Evolutionary conservation across 1,140 invertebrate genomes (phyloP), one percentile per base, ranked within the genome.

Genomic region (Heliconius himera): DNA sequence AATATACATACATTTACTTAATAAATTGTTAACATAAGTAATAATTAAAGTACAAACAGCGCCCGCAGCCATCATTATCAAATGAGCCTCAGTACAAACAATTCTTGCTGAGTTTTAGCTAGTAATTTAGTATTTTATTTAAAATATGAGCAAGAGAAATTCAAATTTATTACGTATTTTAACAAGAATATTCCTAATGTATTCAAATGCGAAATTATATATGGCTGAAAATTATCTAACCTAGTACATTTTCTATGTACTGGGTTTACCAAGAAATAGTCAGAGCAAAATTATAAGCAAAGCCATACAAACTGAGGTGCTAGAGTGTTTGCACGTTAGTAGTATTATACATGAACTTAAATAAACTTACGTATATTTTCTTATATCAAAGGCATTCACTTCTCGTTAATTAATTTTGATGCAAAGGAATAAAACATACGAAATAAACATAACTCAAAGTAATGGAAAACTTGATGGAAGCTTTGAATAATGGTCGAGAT

Each of bases 381-480:
- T 60, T 60, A n/a, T 11, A 3, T 60, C 54, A 60, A 60, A 60
- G 8, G n/a, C 54, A 22, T 60, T 16, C 41, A 46, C 41, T 22
- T 60, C 54, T 51, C 49, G 16, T 20, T 51, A 51, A 51, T 51
- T 51, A 51, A 46, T 51, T 20, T 51, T 51, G 16, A 51, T 51
- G 49, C 49, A 20, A 51, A 51, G 13, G 60, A 66, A 66, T 29
- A 66, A 66, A 66, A 66, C 26, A 66, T 29, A 66, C 26, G 60
- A 66, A 66, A 66, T 66, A 66, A 66, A 66, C 60, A 66, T 66
- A 66, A 29, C 60, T 66, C 22, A 77, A 77, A 70, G 66, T 29
- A 49, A 70, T 77, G 66, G 49, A 72, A 77, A 71, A 54, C 66
- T 54, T 36, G 22, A 77, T 77, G 76, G 18, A 77, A 77, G 38